Percentiles rank a stretch among this genome's conserved stretches.
These are phyloP conservation scores for Amphilophus citrinellus DNA, from an alignment of 2,113 vertebrate species.

Conservation along the genomic window DNA sequence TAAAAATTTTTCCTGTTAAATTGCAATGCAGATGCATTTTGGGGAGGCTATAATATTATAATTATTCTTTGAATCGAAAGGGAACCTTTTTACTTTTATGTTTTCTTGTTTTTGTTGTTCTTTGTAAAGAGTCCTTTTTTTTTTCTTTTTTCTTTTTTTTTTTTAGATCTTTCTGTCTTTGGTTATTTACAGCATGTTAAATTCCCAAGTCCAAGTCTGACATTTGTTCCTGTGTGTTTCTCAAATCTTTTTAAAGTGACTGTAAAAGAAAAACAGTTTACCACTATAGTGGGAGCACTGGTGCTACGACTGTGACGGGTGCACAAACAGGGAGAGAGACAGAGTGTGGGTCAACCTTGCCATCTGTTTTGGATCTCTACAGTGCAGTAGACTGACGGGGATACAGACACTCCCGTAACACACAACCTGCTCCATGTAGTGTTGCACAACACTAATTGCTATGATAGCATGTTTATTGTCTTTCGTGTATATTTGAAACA, in stretches of 20 bases:
- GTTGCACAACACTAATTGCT: slow-evolving; percentile 45
- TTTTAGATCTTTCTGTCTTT: neutral
- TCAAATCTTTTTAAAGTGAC: slow-evolving; percentile 46
- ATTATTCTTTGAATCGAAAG: neutral
- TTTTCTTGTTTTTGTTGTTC: neutral
- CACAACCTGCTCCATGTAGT: slow-evolving; percentile 25
- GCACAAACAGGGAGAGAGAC: slow-evolving; percentile 58
- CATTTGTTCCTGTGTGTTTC: slow-evolving; percentile 61
- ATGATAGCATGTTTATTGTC: slow-evolving; percentile 28
- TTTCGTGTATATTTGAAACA: slow-evolving; percentile 31
- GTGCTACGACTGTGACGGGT: slow-evolving; percentile 34
- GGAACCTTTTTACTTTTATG: neutral
- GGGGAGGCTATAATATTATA: fast-evolving
- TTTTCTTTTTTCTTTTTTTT: too few species aligned
- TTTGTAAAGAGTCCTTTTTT: neutral
- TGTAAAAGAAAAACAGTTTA: slow-evolving; percentile 65
- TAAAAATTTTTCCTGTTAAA: neutral
- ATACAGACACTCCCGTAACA: slow-evolving; percentile 39
- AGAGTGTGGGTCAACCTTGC: slow-evolving; percentile 62
- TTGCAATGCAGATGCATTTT: neutral
- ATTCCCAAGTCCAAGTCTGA: slow-evolving; percentile 11
- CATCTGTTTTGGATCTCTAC: slow-evolving; percentile 75
- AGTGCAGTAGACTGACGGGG: slow-evolving; percentile 56
- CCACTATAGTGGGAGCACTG: slow-evolving; percentile 32
- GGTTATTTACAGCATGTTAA: neutral